Conservation (phyloP, 2,888 invertebrate species). For the Drosophila atroscutellata region DNA sequence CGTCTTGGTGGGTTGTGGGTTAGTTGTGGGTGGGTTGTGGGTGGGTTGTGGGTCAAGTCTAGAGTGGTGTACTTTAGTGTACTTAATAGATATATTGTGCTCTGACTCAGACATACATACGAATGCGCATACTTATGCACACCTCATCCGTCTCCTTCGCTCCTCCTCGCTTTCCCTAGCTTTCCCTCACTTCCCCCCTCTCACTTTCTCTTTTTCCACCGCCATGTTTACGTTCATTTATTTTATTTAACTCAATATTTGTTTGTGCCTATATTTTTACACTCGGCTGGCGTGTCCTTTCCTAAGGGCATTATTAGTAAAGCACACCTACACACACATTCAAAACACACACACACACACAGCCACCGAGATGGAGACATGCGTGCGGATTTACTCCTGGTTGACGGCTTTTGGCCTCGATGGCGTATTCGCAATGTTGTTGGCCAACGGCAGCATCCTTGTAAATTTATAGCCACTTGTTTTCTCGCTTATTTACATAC, state of each 20-base stretch:
- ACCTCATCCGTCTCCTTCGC: constrained; percentile 55
- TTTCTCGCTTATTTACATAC: constrained; percentile 79
- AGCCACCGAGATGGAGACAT: constrained; percentile 12
- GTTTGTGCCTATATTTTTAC: constrained; percentile 44
- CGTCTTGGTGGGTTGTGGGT: too few relatives aligned
- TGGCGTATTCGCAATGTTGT: constrained; percentile 68
- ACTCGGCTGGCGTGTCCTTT: constrained; percentile 57
- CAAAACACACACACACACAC: background rate
- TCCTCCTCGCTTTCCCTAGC: background rate
- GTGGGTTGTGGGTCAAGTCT: constrained; percentile 7
- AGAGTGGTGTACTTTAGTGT: constrained; percentile 24
- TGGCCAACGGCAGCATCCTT: constrained; percentile 57
- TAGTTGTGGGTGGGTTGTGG: background rate
- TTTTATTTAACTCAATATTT: constrained; percentile 63
- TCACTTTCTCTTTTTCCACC: background rate
- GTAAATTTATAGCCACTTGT: constrained; percentile 80
- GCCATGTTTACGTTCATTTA: constrained; percentile 51
- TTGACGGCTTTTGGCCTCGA: constrained; percentile 68
- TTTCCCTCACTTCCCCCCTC: background rate
- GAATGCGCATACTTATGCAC: constrained; percentile 24
- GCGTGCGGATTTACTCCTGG: constrained; percentile 61
- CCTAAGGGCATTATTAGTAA: constrained; percentile 72
- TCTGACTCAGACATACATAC: background rate
- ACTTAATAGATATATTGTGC: constrained; percentile 36
- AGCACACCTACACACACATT: constrained; percentile 38